Evolutionary conservation across 2,113 vertebrate genomes (phyloP), one percentile per base, ranked within the genome.

Genomic region (Scatophagus argus): DNA sequence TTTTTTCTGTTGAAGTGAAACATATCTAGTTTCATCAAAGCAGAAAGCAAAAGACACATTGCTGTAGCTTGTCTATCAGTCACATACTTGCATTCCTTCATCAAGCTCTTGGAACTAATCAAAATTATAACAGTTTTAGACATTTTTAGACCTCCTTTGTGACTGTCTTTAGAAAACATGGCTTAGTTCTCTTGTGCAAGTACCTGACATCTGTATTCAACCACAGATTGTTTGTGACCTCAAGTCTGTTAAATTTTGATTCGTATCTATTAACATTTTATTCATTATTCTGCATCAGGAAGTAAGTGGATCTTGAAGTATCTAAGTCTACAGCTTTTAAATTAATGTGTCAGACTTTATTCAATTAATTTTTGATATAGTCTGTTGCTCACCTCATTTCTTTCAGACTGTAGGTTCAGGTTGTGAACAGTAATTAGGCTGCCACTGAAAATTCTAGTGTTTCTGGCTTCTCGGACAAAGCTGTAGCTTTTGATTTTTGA

Each of bases 351-450:
- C 32, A 41, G 16, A 41, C 36, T 27, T 52, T 12, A 9, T 69
- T 74, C 63, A 65, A 79, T 67, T 58, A 79, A 73, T 39, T 41
- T 68, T 61, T 52, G 13, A 27, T 19, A 47, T 29, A 25, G 16
- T 46, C 62, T 49, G 51, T 31, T 31, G 36, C 47, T 54, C 19
- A 1, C 17, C 51, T 64, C 27, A 38, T 38, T 41, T n/a, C n/a
- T n/a, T 70, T 55, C 51, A 54, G 74, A 3, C 17, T 56, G 17
- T 19, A 56, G 54, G 54, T 56, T 19, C 34, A 62, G 39, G 11
- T 16, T 21, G 21, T 27, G 19, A 7, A 32, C 13, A 41, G 51
- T 49, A 67, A 49, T 51, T 41, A 25, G 16, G 5, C 56, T 27
- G 65, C 44, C 74, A 44, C 25, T 54, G 16, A 43, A 61, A 61